These are phyloP conservation scores for Indicator indicator DNA, from an alignment of 2,113 vertebrate species.

Conservation along the genomic window DNA sequence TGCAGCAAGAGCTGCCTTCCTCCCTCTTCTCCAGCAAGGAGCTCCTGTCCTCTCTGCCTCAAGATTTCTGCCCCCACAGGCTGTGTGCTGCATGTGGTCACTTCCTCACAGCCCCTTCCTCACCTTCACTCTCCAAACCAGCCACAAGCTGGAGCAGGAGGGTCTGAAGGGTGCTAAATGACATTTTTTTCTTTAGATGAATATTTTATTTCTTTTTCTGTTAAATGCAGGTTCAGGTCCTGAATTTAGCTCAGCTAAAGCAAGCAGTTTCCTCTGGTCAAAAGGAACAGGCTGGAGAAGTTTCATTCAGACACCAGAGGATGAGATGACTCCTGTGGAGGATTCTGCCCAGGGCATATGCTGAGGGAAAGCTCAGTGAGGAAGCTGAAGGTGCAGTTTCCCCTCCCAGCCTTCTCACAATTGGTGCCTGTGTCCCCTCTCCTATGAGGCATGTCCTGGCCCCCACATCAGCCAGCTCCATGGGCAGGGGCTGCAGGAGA, in stretches of 20 bases:
- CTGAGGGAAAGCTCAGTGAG: background rate
- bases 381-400: background rate
- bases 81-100: background rate
- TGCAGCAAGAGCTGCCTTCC: background rate
- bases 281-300: background rate
- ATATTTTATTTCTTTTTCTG: background rate
- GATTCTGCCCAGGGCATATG: background rate
- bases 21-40: background rate
- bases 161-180: background rate
- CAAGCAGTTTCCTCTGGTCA: background rate
- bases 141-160: background rate
- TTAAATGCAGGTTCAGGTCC: background rate
- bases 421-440: background rate
- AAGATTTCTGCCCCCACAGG: background rate
- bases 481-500: background rate
- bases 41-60: background rate
- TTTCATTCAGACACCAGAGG: background rate
- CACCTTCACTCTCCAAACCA: background rate
- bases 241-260: background rate
- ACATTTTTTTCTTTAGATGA: background rate
- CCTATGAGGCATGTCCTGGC: background rate
- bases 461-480: accelerated
- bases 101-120: background rate
- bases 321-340: background rate
- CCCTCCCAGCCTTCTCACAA: background rate